Conservation (phyloP, 2,888 invertebrate species). For the Eupeodes latifasciatus region DNA sequence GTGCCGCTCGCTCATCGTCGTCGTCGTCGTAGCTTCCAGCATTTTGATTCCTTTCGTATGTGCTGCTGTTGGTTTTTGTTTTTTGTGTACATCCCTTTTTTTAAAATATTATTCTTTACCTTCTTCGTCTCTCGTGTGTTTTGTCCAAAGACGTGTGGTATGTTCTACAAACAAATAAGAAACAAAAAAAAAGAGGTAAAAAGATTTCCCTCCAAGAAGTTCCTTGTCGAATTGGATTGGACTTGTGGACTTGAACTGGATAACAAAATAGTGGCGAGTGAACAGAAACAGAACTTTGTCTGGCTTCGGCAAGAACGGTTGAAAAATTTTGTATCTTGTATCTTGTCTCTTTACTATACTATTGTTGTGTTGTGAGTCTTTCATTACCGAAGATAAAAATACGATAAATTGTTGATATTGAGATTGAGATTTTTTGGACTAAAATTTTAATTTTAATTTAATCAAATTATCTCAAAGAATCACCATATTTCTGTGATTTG, state of each 20-base stretch:
- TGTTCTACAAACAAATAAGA: slow-evolving; percentile 71
- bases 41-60: slow-evolving; percentile 43
- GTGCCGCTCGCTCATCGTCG: background rate
- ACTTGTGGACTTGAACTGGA: slow-evolving; percentile 79
- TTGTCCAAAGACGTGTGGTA: slow-evolving; percentile 72
- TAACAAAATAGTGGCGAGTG: slow-evolving; percentile 77
- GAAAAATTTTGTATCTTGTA: slow-evolving; percentile 58
- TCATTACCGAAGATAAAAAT: slow-evolving; percentile 42
- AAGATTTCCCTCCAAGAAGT: slow-evolving; percentile 77
- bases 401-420: slow-evolving; percentile 41
- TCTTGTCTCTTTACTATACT: slow-evolving; percentile 24
- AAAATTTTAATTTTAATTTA: slow-evolving; percentile 14
- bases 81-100: slow-evolving; percentile 56
- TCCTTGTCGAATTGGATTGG: slow-evolving; percentile 76
- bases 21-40: slow-evolving; percentile 1
- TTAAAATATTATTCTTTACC: slow-evolving; percentile 42
- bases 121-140: slow-evolving; percentile 58
- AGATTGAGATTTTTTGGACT: slow-evolving; percentile 35
- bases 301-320: slow-evolving; percentile 83
- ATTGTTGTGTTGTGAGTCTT: slow-evolving; percentile 50
- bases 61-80: background rate
- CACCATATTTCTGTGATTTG: slow-evolving; percentile 37
- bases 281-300: slow-evolving; percentile 82
- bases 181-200: slow-evolving; percentile 43
- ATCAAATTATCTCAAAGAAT: slow-evolving; percentile 26